Evolutionary conservation across 2,797 vertebrate genomes (phyloP).

Genomic region (Aldrovandia affinis): DNA sequence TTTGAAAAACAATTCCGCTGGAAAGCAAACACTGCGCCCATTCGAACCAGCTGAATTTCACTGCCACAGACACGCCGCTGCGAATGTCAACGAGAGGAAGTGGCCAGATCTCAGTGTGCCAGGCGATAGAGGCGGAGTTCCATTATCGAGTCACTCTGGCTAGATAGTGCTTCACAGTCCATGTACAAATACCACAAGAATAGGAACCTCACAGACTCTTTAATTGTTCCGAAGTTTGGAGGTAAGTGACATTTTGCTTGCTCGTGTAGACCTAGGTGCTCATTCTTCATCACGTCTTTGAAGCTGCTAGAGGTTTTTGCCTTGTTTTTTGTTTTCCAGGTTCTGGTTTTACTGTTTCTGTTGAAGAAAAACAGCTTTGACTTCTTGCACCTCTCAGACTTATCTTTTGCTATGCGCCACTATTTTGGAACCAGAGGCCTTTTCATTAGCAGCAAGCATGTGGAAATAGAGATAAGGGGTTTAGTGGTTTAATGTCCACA

Average conservation of each 20-base stretch:
- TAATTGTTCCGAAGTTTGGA: not conserved
- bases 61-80: constrained; percentile 40
- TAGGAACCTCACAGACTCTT: not conserved
- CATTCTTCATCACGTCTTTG: not conserved
- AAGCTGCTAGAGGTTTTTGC: not conserved
- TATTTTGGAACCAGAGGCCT: constrained; percentile 11
- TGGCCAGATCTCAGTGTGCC: not conserved
- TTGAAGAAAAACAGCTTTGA: not conserved
- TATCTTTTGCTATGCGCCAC: not conserved
- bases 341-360: not conserved
- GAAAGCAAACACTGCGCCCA: constrained; percentile 39
- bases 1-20: constrained; percentile 55
- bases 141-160: not conserved
- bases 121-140: not conserved
- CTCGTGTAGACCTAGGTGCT: not conserved
- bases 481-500: not conserved
- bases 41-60: constrained; percentile 40
- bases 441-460: not conserved
- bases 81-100: constrained; percentile 37
- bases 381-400: not conserved
- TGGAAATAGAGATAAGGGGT: constrained; percentile 14
- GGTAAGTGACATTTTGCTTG: not conserved
- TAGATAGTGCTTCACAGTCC: not conserved
- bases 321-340: not conserved
- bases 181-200: not conserved